These are phyloP conservation scores for Jaculus jaculus DNA, from an alignment of 2,113 vertebrate genomes.

Conservation along the genomic window DNA sequence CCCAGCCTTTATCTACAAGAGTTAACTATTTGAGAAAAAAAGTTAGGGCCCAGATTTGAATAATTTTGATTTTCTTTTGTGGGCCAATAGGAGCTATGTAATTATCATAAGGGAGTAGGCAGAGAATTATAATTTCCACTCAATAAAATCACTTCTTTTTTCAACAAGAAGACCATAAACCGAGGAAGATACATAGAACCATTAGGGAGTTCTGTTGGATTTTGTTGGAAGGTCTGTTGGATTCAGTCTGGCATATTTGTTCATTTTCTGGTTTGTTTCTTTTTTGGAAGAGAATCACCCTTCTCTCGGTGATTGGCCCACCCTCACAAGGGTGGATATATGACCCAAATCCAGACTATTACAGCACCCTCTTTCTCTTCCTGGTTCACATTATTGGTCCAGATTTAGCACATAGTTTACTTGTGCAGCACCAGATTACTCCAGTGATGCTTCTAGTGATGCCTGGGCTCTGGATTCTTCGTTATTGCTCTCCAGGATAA, in stretches of 20 bases:
- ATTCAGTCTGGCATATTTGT: background rate
- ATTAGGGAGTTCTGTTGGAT: background rate
- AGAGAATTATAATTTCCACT: background rate
- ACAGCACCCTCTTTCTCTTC: too few relatives aligned
- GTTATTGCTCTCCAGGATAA: background rate
- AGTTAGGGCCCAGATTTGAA: background rate
- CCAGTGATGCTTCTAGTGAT: background rate
- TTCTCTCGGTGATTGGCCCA: background rate
- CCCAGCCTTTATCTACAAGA: background rate
- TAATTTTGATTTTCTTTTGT: constrained; percentile 4
- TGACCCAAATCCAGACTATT: background rate
- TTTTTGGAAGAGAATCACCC: background rate
- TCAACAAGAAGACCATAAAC: background rate
- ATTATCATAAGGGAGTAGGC: background rate
- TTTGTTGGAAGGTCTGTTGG: background rate
- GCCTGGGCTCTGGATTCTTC: background rate
- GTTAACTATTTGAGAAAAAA: background rate
- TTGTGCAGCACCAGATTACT: background rate
- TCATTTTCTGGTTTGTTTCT: background rate
- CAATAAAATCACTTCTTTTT: background rate
- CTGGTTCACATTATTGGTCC: background rate
- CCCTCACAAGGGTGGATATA: background rate
- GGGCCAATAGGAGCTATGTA: background rate
- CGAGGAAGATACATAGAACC: background rate
- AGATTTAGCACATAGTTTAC: background rate